phyloP scores from a whole-genome alignment of 2,113 vertebrate species.

The Chionodraco myersi region DNA sequence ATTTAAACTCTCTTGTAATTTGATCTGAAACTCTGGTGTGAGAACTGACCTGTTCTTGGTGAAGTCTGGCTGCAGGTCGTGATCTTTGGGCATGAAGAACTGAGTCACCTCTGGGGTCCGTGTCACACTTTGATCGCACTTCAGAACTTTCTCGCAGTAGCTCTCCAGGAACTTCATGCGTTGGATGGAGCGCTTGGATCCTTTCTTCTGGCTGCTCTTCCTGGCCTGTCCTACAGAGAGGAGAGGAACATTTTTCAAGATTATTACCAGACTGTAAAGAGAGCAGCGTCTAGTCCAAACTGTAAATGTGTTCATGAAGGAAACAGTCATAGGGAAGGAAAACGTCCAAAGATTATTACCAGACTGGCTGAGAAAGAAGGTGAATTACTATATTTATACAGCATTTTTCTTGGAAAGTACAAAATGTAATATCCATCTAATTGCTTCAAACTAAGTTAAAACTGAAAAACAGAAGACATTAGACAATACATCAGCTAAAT shows the following conservation, averaged over 20 bases:
- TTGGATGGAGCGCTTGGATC: conserved; percentile 58
- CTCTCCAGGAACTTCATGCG: conserved; percentile 85
- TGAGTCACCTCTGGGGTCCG: conserved; percentile 76
- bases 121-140: conserved; percentile 69
- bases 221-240: conserved; percentile 57
- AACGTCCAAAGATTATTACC: too few relatives aligned
- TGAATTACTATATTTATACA: too few relatives aligned
- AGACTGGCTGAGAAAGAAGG: too few relatives aligned
- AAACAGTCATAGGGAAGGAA: too few relatives aligned
- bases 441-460: too few relatives aligned
- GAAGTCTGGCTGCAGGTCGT: conserved; percentile 87
- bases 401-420: background rate
- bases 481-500: background rate
- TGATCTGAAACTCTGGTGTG: too few relatives aligned
- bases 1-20: rapidly evolving
- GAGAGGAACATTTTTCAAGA: background rate
- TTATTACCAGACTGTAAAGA: background rate
- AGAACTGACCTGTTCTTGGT: conserved; percentile 87
- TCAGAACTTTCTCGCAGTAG: conserved; percentile 85
- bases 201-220: conserved; percentile 66
- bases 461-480: background rate
- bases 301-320: too few relatives aligned
- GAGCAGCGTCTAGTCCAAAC: too few relatives aligned
- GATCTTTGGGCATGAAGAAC: conserved; percentile 88
- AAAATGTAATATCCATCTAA: background rate